Base-by-base conservation (phyloP, 2,888 invertebrate species). In the Drosophila maculinotata region DNA sequence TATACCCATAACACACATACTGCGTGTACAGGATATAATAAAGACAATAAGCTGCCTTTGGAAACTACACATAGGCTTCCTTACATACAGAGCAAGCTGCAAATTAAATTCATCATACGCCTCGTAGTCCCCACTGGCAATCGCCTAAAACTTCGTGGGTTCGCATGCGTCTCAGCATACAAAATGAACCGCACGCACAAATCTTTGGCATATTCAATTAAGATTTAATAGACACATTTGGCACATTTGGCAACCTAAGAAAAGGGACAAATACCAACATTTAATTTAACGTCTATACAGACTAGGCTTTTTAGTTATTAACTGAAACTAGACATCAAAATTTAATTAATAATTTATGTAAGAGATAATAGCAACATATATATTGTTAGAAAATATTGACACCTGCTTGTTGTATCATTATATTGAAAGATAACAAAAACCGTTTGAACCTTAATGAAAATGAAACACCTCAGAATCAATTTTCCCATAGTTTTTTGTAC, bases 61-160 rank as follows among this genome's bases (percentile, higher is more conserved):
- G 10, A 42, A 67, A 33, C 57, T 62, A 45, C 5, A 20, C 25
- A 39, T 17, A 51, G 33, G 56, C 36, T 44, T 35, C n/a, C 39
- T 26, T 35, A 14, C 15, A 26, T 25, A 41, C 38, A 25, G 45
- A 17, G 23, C 25, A 5, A 30, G 31, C 23, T 41, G 30, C 33
- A 66, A 82, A 68, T 73, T 47, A 76, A 64, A 82, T 82, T 82
- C 57, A 79, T 86, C 76, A 85, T 80, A 67, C 73, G 76, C 66
- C 64, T 68, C 73, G 70, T 76, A 42, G 54, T 36, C 49, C 47
- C 47, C 38, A 14, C 30, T 48, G 68, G 44, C 48, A 59, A 58
- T 12, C 33, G 38, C 67, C 60, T 12, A 54, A 52, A 67, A 82
- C 65, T 65, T 69, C 25, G 63, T 62, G 67, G 65, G 58, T 65